phyloP scores from a whole-genome alignment of 2,888 invertebrate species.

The Phortica okadai region DNA sequence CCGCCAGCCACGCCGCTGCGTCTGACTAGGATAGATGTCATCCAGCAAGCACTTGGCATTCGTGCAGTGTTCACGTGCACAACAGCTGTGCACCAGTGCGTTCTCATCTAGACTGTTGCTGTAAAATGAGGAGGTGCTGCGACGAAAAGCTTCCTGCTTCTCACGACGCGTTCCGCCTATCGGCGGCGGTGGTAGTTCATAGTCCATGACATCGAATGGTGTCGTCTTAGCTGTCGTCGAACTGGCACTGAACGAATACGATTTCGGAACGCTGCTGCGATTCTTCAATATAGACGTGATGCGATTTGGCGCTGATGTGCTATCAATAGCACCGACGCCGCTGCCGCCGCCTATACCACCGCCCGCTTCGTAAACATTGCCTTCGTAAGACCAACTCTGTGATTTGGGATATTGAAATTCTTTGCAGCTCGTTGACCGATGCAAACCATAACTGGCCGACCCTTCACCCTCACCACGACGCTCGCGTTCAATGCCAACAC shows the following conservation, averaged over 20 bases:
- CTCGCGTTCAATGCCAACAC: slow-evolving; percentile 50
- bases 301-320: slow-evolving; percentile 39
- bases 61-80: slow-evolving; percentile 74
- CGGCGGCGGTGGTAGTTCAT: slow-evolving; percentile 71
- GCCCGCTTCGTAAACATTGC: slow-evolving; percentile 64
- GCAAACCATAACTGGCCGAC: slow-evolving; percentile 68
- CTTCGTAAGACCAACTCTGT: slow-evolving; percentile 75
- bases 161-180: slow-evolving; percentile 65
- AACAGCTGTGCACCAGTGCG: slow-evolving; percentile 65
- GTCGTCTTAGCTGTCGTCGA: slow-evolving; percentile 67
- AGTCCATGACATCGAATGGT: slow-evolving; percentile 76
- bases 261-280: slow-evolving; percentile 74
- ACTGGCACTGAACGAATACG: slow-evolving; percentile 75
- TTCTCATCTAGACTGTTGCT: slow-evolving; percentile 69
- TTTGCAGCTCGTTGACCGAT: slow-evolving; percentile 74
- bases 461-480: slow-evolving; percentile 71
- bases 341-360: slow-evolving; percentile 39
- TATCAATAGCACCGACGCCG: slow-evolving; percentile 41
- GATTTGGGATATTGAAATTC: slow-evolving; percentile 76
- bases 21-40: slow-evolving; percentile 69
- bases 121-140: slow-evolving; percentile 71
- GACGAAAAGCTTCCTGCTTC: slow-evolving; percentile 71
- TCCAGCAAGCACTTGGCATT: slow-evolving; percentile 74
- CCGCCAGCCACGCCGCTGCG: slow-evolving; percentile 55
- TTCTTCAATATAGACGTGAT: slow-evolving; percentile 72